phyloP scores from a whole-genome alignment of 2,797 vertebrate species.

The Tragopan temminckii region DNA sequence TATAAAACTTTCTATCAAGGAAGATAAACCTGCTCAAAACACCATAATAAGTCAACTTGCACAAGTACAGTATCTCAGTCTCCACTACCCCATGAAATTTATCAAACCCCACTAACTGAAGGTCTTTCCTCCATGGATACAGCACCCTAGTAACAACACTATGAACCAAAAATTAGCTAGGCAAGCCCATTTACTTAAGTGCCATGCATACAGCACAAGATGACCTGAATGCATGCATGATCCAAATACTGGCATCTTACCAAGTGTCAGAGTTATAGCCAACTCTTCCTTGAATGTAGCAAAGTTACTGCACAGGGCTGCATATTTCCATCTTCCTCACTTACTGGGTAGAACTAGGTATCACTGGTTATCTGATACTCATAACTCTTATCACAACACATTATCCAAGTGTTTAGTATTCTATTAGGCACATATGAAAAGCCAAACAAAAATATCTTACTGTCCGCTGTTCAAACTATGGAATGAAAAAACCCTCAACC shows the following conservation, averaged over 20 bases:
- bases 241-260: not conserved
- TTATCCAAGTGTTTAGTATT: too few relatives aligned
- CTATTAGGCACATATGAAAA: not conserved
- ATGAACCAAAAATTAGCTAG: not conserved
- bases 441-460: not conserved
- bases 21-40: not conserved
- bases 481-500: not conserved
- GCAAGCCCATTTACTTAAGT: not conserved
- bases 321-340: not conserved
- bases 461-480: not conserved
- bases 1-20: not conserved
- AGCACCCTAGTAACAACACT: not conserved
- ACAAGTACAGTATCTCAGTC: not conserved
- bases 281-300: not conserved
- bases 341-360: not conserved
- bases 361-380: not conserved
- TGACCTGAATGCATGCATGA: not conserved
- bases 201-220: not conserved
- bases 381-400: not conserved
- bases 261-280: not conserved
- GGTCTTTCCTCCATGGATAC: not conserved
- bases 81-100: not conserved
- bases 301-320: not conserved
- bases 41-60: fast-evolving
- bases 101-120: not conserved